Evolutionary conservation across 2,888 invertebrate genomes (phyloP), one percentile per base, ranked within the genome.

Genomic region (Dynastes hyllus): DNA sequence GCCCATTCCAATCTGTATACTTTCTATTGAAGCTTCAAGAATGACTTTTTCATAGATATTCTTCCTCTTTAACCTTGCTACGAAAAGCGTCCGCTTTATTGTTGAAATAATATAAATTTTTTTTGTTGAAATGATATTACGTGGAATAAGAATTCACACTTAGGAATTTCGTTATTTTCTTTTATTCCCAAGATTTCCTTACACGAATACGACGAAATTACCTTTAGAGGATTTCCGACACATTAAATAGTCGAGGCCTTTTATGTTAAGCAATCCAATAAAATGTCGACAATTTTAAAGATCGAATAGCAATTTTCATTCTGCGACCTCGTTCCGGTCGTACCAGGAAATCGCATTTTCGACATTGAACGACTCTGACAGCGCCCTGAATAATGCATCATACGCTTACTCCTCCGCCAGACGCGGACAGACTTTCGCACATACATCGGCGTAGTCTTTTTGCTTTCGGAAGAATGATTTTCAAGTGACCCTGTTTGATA

Each of bases 401-500:
- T 61, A 29, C 29, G 61, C 16, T 22, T 61, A 61, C 29, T 61
- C 22, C 22, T 61, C 55, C 2, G 0, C 55, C n/a, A 8, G n/a
- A 61, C 8, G 22, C 61, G 29, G 29, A 61, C 29, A 22, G 29
- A 29, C 61, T 55, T 11, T 29, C 61, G 61, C 61, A 29, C 29
- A 61, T 9, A 61, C 69, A 51, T 22, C 9, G 8, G 13, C 45
- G 69, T 69, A 27, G 50, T 69, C 69, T 69, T 50, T 69, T 69
- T 69, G 69, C 51, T 51, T 69, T 27, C 6, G 45, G 69, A 11
- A 29, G 69, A 50, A 69, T 69, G 69, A 69, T 69, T 69, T 50
- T 69, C 69, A 69, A 69, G 69, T 69, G 69, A 69, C 69, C 37
- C 55, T 61, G 45, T 77, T 77, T 77, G 77, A 77, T 77, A 77